Evolutionary conservation across 2,888 invertebrate species (phyloP).

Genomic region (Heliconius hortense): DNA sequence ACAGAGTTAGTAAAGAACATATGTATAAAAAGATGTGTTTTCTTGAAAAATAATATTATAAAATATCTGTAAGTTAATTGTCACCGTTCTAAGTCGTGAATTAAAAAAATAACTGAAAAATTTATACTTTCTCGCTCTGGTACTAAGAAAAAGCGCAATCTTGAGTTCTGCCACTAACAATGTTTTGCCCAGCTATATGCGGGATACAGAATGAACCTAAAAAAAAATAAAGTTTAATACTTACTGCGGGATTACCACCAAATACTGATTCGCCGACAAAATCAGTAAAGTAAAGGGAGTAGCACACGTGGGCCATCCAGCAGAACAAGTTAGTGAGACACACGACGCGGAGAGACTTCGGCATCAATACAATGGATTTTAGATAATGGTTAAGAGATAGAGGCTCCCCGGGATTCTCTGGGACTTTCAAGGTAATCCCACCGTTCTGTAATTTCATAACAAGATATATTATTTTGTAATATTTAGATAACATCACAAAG

Average conservation of each 20-base stretch:
- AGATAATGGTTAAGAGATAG: constrained; percentile 90
- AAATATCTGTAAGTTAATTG: too few relatives aligned
- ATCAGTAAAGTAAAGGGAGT: constrained; percentile 97
- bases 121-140: too few relatives aligned
- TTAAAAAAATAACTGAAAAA: too few relatives aligned
- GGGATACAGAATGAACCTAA: not conserved
- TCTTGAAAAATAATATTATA: too few relatives aligned
- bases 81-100: too few relatives aligned
- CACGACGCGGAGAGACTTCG: constrained; percentile 90
- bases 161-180: too few relatives aligned
- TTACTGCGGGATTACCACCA: constrained; percentile 91
- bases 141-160: too few relatives aligned
- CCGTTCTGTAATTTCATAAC: constrained; percentile 48
- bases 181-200: not conserved
- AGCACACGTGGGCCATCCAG: constrained; percentile 99
- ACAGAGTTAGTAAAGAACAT: too few relatives aligned
- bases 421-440: constrained; percentile 44
- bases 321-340: constrained; percentile 97
- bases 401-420: constrained; percentile 55
- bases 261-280: constrained; percentile 96
- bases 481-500: too few relatives aligned
- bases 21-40: too few relatives aligned
- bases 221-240: constrained; percentile 44
- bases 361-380: constrained; percentile 95
- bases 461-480: not conserved